phyloP scores from a whole-genome alignment of 2,888 invertebrate species.

The Dysmachus trigonus region DNA sequence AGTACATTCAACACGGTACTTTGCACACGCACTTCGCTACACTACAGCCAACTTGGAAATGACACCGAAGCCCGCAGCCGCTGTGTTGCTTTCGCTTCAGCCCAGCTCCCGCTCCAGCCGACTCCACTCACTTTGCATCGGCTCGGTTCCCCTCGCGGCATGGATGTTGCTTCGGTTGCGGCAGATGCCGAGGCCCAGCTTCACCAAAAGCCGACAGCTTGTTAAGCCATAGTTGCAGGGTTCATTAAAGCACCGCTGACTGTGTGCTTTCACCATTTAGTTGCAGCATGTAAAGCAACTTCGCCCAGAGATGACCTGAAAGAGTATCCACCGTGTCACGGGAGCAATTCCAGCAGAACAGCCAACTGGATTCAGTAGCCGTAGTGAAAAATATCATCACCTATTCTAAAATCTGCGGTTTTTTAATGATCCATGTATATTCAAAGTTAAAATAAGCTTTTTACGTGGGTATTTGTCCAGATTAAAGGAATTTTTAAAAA shows the following conservation, averaged over 20 bases:
- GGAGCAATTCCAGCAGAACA: not conserved
- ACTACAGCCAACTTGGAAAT: slow-evolving; percentile 15
- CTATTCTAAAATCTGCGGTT: too few species aligned
- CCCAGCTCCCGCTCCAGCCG: not conserved
- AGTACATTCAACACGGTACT: not conserved
- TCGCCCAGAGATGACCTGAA: not conserved
- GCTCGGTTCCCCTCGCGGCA: not conserved
- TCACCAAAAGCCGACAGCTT: not conserved
- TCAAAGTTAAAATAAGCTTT: too few species aligned
- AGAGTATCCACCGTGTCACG: not conserved
- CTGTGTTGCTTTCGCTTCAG: not conserved
- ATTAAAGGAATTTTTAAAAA: too few species aligned
- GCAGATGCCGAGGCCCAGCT: not conserved
- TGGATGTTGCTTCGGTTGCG: not conserved
- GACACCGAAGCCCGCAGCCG: not conserved
- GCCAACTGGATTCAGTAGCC: not conserved
- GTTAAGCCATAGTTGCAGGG: not conserved
- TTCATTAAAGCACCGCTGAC: not conserved
- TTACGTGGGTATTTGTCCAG: too few species aligned
- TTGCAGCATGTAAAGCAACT: not conserved
- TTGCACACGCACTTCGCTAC: not conserved
- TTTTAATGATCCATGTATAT: too few species aligned
- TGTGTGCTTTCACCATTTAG: not conserved
- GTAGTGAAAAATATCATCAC: not conserved
- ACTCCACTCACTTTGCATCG: not conserved